A percentile compares a stretch with the other conserved stretches of the same genome.
Evolutionary conservation across 64 coral and sea anemone genomes (phyloP).

Genomic region (Exaiptasia diaphana): DNA sequence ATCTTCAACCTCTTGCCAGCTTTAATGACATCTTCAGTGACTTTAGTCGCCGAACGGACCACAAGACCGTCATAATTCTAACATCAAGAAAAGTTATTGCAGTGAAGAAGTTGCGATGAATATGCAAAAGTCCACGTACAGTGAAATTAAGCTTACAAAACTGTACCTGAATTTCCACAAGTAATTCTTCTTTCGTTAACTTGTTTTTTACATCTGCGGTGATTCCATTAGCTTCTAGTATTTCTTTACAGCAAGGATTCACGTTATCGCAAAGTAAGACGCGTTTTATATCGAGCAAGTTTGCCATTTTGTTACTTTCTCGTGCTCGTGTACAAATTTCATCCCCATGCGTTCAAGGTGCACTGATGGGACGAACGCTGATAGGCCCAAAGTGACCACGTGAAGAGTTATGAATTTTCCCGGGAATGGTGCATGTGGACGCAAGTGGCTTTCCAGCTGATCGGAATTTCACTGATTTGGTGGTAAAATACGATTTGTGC

Average conservation of each 20-base stretch:
- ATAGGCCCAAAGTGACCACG: not conserved
- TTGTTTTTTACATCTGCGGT: constrained; percentile 82
- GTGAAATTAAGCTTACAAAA: not conserved
- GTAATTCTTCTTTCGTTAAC: constrained; percentile 84
- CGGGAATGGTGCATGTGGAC: no score
- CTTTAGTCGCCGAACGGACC: constrained; percentile 94
- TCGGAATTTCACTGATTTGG: no score
- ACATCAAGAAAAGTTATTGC: not conserved
- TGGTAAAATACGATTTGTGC: no score
- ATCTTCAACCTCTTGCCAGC: constrained; percentile 92
- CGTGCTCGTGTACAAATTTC: no score
- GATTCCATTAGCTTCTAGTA: constrained; percentile 75
- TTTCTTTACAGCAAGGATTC: constrained; percentile 75
- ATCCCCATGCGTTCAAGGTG: no score
- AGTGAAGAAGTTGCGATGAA: not conserved
- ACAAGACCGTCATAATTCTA: constrained; percentile 94
- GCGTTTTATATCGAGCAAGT: constrained; percentile 77
- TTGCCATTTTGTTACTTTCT: constrained; percentile 40
- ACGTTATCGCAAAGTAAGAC: constrained; percentile 94
- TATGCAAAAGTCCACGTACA: not conserved
- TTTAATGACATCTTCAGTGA: constrained; percentile 83
- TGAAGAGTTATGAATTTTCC: not conserved
- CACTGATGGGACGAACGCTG: no score
- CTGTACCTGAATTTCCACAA: constrained; percentile 79
- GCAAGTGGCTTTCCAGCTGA: not conserved